Percentiles rank a stretch among this genome's conserved stretches.
These are phyloP conservation scores for Channa maculata DNA, from an alignment of 2,113 vertebrate species.

Conservation along the genomic window DNA sequence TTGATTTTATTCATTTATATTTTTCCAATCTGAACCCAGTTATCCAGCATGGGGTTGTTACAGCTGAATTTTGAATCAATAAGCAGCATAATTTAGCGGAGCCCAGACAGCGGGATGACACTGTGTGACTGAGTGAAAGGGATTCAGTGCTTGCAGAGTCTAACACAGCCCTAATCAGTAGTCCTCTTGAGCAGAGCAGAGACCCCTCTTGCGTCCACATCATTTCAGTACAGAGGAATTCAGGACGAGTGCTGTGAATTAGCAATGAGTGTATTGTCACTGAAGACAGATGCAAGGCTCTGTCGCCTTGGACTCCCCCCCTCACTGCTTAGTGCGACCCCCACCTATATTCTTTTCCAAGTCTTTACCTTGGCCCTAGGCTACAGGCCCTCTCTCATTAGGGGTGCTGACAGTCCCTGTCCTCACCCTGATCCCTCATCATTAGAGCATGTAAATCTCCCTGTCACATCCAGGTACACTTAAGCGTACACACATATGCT, in stretches of 20 bases:
- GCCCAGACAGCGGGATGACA: slow-evolving; percentile 48
- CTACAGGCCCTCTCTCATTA: slow-evolving; percentile 80
- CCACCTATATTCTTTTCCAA: slow-evolving; percentile 59
- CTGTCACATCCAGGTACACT: slow-evolving; percentile 69
- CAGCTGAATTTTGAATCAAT: slow-evolving; percentile 59
- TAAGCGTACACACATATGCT: slow-evolving; percentile 37
- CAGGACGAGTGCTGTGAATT: slow-evolving; percentile 55
- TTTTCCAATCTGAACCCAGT: slow-evolving; percentile 13
- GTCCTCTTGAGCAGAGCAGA: slow-evolving; percentile 19
- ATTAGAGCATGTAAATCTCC: slow-evolving; percentile 87
- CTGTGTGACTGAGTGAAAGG: slow-evolving; percentile 43
- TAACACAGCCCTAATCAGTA: slow-evolving; percentile 38
- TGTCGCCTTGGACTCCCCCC: slow-evolving; percentile 52
- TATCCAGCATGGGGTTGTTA: slow-evolving; percentile 53
- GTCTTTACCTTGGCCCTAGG: slow-evolving; percentile 71
- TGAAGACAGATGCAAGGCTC: slow-evolving; percentile 77
- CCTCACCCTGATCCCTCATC: slow-evolving; percentile 83
- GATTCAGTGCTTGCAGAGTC: slow-evolving; percentile 17
- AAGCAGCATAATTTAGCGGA: slow-evolving; percentile 58
- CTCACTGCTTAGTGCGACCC: slow-evolving; percentile 32
- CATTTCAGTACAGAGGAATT: slow-evolving; percentile 66
- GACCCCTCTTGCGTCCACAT: slow-evolving; percentile 46
- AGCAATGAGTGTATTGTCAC: slow-evolving; percentile 65
- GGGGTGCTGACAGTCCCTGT: slow-evolving; percentile 81
- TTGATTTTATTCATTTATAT: slow-evolving; percentile 38